Conservation (phyloP, 2,888 invertebrate genomes). For the Balanococcus diminutus region DNA sequence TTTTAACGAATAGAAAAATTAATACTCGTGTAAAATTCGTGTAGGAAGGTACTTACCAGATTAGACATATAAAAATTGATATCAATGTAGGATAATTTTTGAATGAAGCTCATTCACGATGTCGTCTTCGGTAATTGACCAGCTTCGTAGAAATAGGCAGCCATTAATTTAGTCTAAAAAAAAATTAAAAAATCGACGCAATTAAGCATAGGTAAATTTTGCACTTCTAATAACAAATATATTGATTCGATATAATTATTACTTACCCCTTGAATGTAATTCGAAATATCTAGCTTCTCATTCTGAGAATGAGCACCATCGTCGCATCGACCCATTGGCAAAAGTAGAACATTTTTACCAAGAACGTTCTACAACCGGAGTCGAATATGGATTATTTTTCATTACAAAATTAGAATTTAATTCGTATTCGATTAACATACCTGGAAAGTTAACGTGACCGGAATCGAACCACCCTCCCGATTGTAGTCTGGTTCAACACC, state of each 20-base stretch:
- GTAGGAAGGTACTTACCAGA: too few species aligned
- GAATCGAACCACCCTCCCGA: slow-evolving; percentile 97
- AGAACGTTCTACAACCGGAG: slow-evolving; percentile 75
- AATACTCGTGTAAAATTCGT: too few species aligned
- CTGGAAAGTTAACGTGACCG: slow-evolving; percentile 87
- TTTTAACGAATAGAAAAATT: too few species aligned
- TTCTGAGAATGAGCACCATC: slow-evolving; percentile 99
- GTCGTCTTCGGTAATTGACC: background rate
- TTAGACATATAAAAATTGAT: too few species aligned
- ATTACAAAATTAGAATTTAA: background rate
- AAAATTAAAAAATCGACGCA: slow-evolving; percentile 58
- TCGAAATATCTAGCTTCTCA: slow-evolving; percentile 90
- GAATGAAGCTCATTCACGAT: background rate
- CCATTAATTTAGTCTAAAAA: slow-evolving; percentile 87
- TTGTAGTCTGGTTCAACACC: slow-evolving; percentile 91
- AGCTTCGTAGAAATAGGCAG: slow-evolving; percentile 83
- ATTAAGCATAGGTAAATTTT: too few species aligned
- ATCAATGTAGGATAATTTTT: too few species aligned
- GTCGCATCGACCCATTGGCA: slow-evolving; percentile 94
- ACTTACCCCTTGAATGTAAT: slow-evolving; percentile 92
- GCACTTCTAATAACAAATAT: background rate
- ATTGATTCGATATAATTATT: too few species aligned
- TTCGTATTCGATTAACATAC: slow-evolving; percentile 57
- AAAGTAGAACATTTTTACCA: slow-evolving; percentile 88
- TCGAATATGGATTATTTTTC: background rate